Conservation (phyloP, 2,888 invertebrate genomes). For the Caenorhabditis imperialis region DNA sequence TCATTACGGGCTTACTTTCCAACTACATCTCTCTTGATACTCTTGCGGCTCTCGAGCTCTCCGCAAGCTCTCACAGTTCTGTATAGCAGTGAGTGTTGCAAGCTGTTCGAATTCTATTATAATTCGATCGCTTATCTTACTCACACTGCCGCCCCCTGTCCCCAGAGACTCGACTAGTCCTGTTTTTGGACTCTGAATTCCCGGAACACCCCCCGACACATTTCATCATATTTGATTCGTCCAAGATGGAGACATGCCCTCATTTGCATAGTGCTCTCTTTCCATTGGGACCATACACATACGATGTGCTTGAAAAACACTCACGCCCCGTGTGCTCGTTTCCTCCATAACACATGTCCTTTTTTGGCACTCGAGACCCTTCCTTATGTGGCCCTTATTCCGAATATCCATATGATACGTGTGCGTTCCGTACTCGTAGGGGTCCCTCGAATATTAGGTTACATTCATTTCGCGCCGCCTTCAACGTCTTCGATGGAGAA, state of each 20-base stretch:
- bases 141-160: conserved; percentile 12
- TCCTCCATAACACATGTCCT: conserved; percentile 38
- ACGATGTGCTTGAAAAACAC: conserved; percentile 35
- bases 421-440: conserved; percentile 41
- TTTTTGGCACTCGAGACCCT: conserved; percentile 41
- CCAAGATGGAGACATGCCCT: conserved; percentile 33
- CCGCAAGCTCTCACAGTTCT: conserved; percentile 14
- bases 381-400: conserved; percentile 15
- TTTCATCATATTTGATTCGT: conserved; percentile 72
- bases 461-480: conserved; percentile 49
- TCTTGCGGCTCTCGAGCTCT: too few relatives aligned
- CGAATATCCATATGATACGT: conserved; percentile 25
- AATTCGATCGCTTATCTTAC: conserved; percentile 48
- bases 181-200: conserved; percentile 11
- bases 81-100: conserved; percentile 39
- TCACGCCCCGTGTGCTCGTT: conserved; percentile 9
- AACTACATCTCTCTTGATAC: too few relatives aligned
- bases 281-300: conserved; percentile 25
- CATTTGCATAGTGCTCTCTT: conserved; percentile 35
- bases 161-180: conserved; percentile 24
- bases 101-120: conserved; percentile 50
- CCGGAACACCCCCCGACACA: conserved; percentile 48
- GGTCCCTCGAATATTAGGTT: conserved; percentile 56
- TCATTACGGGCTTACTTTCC: too few relatives aligned
- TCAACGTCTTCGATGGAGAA: too few relatives aligned